Base-by-base conservation (phyloP, 2,888 invertebrate species). In the Hydroisotoma schaefferi region DNA sequence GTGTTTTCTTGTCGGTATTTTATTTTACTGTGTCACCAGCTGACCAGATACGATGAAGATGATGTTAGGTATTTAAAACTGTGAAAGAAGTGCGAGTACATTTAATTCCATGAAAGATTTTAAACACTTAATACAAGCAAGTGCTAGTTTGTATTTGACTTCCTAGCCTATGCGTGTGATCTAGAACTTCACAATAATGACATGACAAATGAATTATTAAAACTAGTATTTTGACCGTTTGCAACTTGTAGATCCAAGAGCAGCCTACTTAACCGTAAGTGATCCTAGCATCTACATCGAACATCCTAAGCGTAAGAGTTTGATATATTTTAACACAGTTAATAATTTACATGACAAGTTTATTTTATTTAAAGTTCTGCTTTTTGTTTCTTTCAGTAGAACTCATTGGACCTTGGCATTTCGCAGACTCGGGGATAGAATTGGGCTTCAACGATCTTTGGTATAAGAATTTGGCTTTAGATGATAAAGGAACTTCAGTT, bases 391-490 rank as follows among this genome's bases (percentile, higher is more conserved):
- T 52, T 61, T 55, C 56, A 67, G 69, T 66, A 69, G 70, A 70
- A 55, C 48, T 62, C 59, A 69, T 71, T 40, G 71, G 71, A 2
- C 71, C 71, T 10, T 70, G 69, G 69, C 62, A 55, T 27, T 47
- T 67, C 2, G 56, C 61, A 18, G 38, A 65, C 10, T 47, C 55
- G 10, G 68, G 67, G 20, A 37, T 23, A 4, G 63, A 64, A 1
- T 55, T 67, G 22, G 69, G 67, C 2, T 71, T 71, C 44, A 59
- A 63, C 44, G 65, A 61, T 37, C 23, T 66, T 37, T 71, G 71
- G 71, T 68, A 69, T 29, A 22, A 65, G 10, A 55, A 60, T 8
- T 37, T 71, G 12, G 10, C 25, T 20, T 38, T 71, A 25, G 67
- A 60, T 44, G 25, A 55, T 2, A 70, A 68, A 40, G 62, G 59